These are phyloP conservation scores for Archaeoteleia sp. DNA, from an alignment of 2,888 invertebrate species.

Conservation along the genomic window DNA sequence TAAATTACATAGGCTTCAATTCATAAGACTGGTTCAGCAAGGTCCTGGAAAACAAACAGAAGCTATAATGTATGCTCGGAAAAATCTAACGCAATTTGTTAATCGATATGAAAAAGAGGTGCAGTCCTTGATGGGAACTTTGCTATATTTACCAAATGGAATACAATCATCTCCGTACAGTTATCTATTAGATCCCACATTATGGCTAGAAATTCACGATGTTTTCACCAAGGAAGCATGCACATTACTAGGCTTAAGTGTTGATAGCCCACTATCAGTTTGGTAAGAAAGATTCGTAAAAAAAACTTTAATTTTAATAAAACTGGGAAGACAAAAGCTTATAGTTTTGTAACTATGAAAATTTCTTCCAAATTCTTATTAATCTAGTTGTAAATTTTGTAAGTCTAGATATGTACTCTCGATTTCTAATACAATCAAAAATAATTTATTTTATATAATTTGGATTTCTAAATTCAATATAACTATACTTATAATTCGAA, in stretches of 20 bases:
- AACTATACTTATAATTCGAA: too few relatives aligned
- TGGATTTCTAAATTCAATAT: too few relatives aligned
- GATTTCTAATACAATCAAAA: too few relatives aligned
- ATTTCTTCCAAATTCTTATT: not conserved
- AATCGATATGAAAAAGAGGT: slow-evolving; percentile 87
- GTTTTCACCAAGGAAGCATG: slow-evolving; percentile 95
- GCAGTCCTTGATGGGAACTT: slow-evolving; percentile 90
- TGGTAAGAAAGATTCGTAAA: slow-evolving; percentile 78
- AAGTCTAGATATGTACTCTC: not conserved
- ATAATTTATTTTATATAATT: slow-evolving; percentile 18
- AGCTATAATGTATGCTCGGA: slow-evolving; percentile 90
- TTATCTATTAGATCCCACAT: slow-evolving; percentile 82
- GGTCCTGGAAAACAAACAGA: slow-evolving; percentile 84
- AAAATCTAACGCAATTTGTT: slow-evolving; percentile 88
- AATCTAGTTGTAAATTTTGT: not conserved
- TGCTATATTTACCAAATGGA: slow-evolving; percentile 87
- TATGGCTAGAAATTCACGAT: slow-evolving; percentile 88
- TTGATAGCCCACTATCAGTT: slow-evolving; percentile 92
- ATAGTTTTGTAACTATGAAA: too few relatives aligned
- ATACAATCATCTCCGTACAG: slow-evolving; percentile 87
- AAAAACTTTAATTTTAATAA: too few relatives aligned
- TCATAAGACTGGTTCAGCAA: slow-evolving; percentile 83
- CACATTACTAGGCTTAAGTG: slow-evolving; percentile 90
- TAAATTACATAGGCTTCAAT: slow-evolving; percentile 87
- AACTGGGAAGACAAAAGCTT: too few relatives aligned